phyloP scores from a whole-genome alignment of 2,797 vertebrate genomes.

The Oreochromis grahami region DNA sequence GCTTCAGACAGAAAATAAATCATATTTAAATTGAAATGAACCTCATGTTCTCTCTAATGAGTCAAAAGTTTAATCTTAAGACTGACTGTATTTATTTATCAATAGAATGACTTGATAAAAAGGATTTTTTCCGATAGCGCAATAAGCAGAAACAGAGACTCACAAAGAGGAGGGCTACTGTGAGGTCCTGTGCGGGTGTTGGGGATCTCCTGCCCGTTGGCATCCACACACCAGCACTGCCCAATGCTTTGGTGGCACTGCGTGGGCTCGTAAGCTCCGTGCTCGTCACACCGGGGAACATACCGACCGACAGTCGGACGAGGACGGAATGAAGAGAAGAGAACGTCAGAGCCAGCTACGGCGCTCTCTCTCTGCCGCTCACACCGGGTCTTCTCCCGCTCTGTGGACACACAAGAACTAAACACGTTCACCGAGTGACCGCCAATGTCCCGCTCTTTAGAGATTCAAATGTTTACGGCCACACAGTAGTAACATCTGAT shows the following conservation, averaged over 20 bases:
- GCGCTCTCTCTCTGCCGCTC: slow-evolving; percentile 76
- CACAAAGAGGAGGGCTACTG: slow-evolving; percentile 63
- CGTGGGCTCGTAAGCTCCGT: slow-evolving; percentile 80
- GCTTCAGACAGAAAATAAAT: background rate
- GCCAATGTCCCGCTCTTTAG: background rate
- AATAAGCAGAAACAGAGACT: slow-evolving; percentile 3
- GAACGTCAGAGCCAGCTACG: slow-evolving; percentile 14
- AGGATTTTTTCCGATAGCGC: background rate
- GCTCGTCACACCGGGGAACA: slow-evolving; percentile 83
- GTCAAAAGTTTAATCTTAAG: background rate
- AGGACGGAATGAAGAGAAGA: slow-evolving; percentile 31
- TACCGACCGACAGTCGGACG: slow-evolving; percentile 62
- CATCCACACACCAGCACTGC: slow-evolving; percentile 92
- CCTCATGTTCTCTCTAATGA: background rate
- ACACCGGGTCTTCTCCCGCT: slow-evolving; percentile 77
- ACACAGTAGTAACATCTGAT: background rate
- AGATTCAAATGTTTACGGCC: background rate
- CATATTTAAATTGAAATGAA: background rate
- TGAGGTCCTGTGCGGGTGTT: slow-evolving; percentile 78
- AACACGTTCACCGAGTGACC: background rate
- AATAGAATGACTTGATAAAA: background rate
- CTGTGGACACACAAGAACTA: slow-evolving; percentile 23
- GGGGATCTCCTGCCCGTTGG: slow-evolving; percentile 80
- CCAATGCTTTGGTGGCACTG: slow-evolving; percentile 83
- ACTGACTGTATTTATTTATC: background rate